A percentile compares a stretch with the other conserved stretches of the same genome.
phyloP scores from a whole-genome alignment of 2,113 vertebrate genomes.

The Dasypus novemcinctus region DNA sequence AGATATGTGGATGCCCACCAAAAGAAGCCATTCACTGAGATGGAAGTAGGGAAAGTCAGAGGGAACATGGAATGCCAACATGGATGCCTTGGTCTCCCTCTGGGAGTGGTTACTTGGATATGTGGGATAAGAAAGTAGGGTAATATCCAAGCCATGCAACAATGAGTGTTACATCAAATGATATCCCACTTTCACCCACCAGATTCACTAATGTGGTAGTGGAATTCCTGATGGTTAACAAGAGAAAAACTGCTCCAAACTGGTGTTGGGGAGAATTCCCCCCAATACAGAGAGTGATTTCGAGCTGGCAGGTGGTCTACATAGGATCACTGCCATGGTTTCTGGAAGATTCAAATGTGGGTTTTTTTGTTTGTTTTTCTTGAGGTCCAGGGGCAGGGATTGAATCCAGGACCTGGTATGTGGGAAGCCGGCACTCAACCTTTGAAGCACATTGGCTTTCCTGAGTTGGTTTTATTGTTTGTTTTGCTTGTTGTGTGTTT shows the following conservation, averaged over 20 bases:
- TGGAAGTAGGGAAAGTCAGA: neutral
- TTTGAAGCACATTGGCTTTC: too few relatives aligned
- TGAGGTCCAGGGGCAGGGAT: too few relatives aligned
- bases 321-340: neutral
- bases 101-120: neutral
- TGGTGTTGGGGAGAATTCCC: neutral
- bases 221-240: neutral
- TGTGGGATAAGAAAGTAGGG: neutral
- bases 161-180: neutral
- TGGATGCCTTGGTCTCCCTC: neutral
- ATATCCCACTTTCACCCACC: neutral
- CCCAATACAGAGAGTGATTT: neutral
- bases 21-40: neutral
- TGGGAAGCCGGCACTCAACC: too few relatives aligned
- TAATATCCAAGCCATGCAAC: neutral
- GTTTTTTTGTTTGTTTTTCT: neutral
- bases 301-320: neutral
- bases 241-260: neutral
- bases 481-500: too few relatives aligned
- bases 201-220: neutral
- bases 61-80: neutral
- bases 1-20: neutral
- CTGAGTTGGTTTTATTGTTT: too few relatives aligned
- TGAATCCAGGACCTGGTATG: too few relatives aligned
- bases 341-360: neutral